Base-by-base conservation (phyloP, 2,888 invertebrate genomes). In the Phalera bucephala region DNA sequence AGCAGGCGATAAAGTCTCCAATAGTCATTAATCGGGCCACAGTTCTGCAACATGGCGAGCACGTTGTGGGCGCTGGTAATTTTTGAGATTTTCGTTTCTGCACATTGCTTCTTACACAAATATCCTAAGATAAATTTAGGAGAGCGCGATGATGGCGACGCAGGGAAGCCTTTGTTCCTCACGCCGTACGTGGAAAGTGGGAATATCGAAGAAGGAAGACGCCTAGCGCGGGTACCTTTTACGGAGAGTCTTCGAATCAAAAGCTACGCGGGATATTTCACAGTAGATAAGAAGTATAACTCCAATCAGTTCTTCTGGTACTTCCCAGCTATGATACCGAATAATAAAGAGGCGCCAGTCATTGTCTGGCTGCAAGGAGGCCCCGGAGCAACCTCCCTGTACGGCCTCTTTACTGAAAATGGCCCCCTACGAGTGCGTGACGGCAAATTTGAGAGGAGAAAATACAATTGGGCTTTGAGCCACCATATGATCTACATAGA, bases 261-360 rank as follows among this genome's bases (percentile, higher is more conserved):
- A 51, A 95, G 95, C 62, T 95, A 94, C 65, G 91, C 95, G n/a
- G 95, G 96, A 6, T 97, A 93, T 70, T 89, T 97, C 35, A 97
- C 97, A 0, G 97, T 97, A 0, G 93, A 97, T 71, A 92, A 94
- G 57, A 77, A 89, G 0, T 93, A 90, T 63, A 92, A 95, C 54
- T 96, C 96, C 0, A 96, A 97, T 67, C 91, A 95, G 80, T 97
- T 97, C 83, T 96, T 97, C 79, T 97, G 97, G 97, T 97, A 95
- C 69, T 97, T 97, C 71, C 96, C 96, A 0, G 93, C 96, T 0
- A 91, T 93, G 91, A 51, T 75, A 1, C 79, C 85, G 0, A 72
- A 81, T 21, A 80, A 77, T 1, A 82, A 85, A 38, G 79, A 87
- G 25, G 94, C 94, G 0, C 95, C 95, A 0, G 93, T 97, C 0